Evolutionary conservation across 2,888 invertebrate genomes (phyloP).

Genomic region (Heteropelma amictum): DNA sequence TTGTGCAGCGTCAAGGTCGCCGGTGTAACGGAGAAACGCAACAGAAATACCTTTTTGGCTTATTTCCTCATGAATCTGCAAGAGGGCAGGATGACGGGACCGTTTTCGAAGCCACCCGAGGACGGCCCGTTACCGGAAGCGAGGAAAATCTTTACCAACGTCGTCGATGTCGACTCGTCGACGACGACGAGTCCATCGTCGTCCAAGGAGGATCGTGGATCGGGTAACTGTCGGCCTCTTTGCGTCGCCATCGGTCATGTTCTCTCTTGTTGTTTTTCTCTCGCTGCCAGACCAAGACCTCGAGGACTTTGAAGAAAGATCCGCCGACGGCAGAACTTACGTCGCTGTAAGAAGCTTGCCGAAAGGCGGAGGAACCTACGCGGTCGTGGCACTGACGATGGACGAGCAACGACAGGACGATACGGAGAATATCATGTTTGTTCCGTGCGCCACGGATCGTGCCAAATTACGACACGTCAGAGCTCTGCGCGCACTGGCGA

Average conservation of each 20-base stretch:
- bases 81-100: constrained; percentile 73
- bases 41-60: constrained; percentile 78
- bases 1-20: constrained; percentile 73
- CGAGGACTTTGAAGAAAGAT: constrained; percentile 63
- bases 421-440: constrained; percentile 73
- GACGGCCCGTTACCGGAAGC: constrained; percentile 74
- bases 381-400: constrained; percentile 77
- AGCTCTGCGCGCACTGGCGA: constrained; percentile 54
- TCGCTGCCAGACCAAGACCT: constrained; percentile 49
- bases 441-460: constrained; percentile 51
- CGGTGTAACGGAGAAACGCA: constrained; percentile 74
- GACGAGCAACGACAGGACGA: constrained; percentile 74
- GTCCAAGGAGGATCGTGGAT: constrained; percentile 26
- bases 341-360: constrained; percentile 78
- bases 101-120: constrained; percentile 73
- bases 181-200: constrained; percentile 61
- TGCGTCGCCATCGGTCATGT: background rate
- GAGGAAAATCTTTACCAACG: constrained; percentile 69
- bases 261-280: background rate
- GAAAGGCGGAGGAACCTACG: constrained; percentile 77
- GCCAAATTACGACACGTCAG: constrained; percentile 55
- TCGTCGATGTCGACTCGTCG: too few relatives aligned
- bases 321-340: constrained; percentile 77
- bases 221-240: constrained; percentile 32
- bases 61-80: constrained; percentile 77